These are phyloP conservation scores for Epsilonema sp. DNA, from an alignment of 2,888 invertebrate genomes.

Conservation along the genomic window DNA sequence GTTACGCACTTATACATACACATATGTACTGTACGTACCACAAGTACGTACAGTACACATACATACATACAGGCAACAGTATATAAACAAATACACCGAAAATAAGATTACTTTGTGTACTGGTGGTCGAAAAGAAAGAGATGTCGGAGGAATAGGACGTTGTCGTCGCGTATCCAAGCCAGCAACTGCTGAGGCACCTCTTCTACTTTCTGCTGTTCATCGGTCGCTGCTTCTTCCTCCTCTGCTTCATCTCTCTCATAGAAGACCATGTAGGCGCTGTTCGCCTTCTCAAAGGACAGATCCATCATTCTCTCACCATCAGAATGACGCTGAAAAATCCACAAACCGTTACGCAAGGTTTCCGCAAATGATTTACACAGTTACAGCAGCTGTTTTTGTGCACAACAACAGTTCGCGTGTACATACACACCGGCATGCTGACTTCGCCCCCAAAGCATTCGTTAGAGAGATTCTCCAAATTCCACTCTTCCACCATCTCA, in stretches of 20 bases:
- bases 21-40: too few relatives aligned
- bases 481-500: slow-evolving; percentile 54
- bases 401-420: too few relatives aligned
- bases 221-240: slow-evolving; percentile 12
- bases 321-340: too few relatives aligned
- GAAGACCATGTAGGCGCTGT: slow-evolving; percentile 90
- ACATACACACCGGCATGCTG: too few relatives aligned
- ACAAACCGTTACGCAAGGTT: too few relatives aligned
- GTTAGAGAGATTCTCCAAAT: slow-evolving; percentile 75
- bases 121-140: slow-evolving; percentile 88
- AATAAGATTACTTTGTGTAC: slow-evolving; percentile 56
- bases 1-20: too few relatives aligned
- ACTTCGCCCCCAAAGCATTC: slow-evolving; percentile 95
- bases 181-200: too few relatives aligned
- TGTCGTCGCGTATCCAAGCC: slow-evolving; percentile 69
- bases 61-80: too few relatives aligned
- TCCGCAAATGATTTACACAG: too few relatives aligned
- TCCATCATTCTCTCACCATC: too few relatives aligned
- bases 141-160: slow-evolving; percentile 79
- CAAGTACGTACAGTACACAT: too few relatives aligned
- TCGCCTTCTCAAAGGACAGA: slow-evolving; percentile 44
- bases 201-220: neutral
- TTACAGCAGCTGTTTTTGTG: too few relatives aligned
- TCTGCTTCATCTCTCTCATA: slow-evolving; percentile 47
- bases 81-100: neutral